phyloP scores from a whole-genome alignment of 2,888 invertebrate species.

The Antheraea assamensis region DNA sequence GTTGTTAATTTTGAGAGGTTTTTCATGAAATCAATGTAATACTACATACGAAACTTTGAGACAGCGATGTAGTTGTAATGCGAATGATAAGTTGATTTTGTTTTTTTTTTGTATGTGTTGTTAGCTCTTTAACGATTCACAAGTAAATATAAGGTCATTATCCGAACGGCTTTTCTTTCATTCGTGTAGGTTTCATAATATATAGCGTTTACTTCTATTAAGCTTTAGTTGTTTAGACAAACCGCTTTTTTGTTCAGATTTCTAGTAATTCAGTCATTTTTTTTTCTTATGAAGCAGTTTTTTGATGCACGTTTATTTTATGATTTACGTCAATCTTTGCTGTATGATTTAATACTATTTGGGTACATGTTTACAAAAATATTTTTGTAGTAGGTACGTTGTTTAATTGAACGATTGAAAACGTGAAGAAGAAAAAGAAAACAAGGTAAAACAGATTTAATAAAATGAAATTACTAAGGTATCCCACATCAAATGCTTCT shows the following conservation, averaged over 20 bases:
- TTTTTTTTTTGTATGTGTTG: no score
- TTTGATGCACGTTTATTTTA: no score
- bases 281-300: no score
- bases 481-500: slow-evolving; percentile 9
- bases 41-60: background rate
- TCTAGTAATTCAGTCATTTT: no score
- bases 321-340: no score
- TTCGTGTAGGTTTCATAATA: background rate
- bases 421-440: background rate
- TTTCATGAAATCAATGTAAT: no score
- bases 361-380: background rate
- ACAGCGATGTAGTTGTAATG: background rate
- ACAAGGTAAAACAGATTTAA: background rate
- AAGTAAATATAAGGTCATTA: background rate
- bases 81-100: no score
- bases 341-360: background rate
- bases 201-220: background rate
- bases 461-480: background rate
- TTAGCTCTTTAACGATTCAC: no score
- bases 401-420: background rate
- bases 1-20: background rate
- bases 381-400: background rate
- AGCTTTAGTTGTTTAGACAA: background rate
- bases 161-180: background rate
- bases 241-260: background rate